These are phyloP conservation scores for Parnassius smintheus DNA, from an alignment of 2,888 invertebrate genomes.

Conservation along the genomic window DNA sequence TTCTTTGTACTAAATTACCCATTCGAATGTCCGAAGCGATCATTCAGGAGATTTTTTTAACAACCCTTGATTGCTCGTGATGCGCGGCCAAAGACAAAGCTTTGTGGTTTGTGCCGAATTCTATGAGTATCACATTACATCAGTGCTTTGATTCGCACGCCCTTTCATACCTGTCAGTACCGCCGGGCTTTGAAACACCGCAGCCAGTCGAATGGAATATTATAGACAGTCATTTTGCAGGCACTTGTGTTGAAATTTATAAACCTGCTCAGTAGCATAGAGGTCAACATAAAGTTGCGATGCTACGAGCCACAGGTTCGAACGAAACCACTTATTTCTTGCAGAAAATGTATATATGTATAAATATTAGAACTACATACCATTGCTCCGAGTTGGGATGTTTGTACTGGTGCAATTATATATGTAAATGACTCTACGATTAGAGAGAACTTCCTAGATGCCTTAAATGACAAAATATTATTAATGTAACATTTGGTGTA, in stretches of 20 bases:
- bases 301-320: too few relatives aligned
- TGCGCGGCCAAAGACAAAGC: conserved; percentile 50
- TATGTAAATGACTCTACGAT: too few relatives aligned
- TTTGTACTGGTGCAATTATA: too few relatives aligned
- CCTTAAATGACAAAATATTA: too few relatives aligned
- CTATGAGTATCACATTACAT: conserved; percentile 57
- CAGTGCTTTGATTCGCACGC: conserved; percentile 46
- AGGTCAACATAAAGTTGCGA: too few relatives aligned
- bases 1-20: conserved; percentile 18
- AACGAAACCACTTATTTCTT: too few relatives aligned
- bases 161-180: conserved; percentile 38
- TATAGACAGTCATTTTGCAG: background rate
- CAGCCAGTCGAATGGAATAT: conserved; percentile 22
- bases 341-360: too few relatives aligned
- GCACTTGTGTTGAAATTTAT: background rate
- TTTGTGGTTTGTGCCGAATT: conserved; percentile 48
- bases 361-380: too few relatives aligned
- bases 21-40: conserved; percentile 24
- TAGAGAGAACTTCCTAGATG: too few relatives aligned
- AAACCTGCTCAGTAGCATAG: too few relatives aligned
- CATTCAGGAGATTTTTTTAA: conserved; percentile 30
- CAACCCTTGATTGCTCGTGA: conserved; percentile 53
- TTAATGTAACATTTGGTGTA: too few relatives aligned
- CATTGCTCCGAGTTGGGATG: too few relatives aligned
- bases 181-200: conserved; percentile 42